Conservation (phyloP, 2,113 vertebrate species). For the Eurypyga helias region DNA sequence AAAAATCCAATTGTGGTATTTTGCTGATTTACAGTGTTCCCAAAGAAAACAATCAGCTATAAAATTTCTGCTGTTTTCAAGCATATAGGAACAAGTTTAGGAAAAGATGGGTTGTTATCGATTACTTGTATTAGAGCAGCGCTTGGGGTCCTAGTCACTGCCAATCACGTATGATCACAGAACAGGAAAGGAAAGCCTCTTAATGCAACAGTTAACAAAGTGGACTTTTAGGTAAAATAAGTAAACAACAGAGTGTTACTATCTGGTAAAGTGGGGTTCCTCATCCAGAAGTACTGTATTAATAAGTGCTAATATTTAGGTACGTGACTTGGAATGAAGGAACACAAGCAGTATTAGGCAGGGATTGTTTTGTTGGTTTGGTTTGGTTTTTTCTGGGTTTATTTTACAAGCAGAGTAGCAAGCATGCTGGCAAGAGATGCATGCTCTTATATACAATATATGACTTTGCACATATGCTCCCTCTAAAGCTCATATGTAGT, state of each 20-base stretch:
- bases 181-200: neutral
- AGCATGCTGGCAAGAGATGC: constrained; percentile 84
- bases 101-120: neutral
- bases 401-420: constrained; percentile 71
- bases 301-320: constrained; percentile 8
- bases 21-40: constrained; percentile 1
- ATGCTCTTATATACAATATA: constrained; percentile 71
- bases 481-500: constrained; percentile 47
- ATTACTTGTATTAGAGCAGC: neutral
- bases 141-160: neutral
- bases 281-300: constrained; percentile 11
- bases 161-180: neutral
- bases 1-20: constrained; percentile 16
- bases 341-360: constrained; percentile 69
- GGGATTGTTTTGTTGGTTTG: neutral
- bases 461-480: constrained; percentile 53
- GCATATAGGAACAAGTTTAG: neutral
- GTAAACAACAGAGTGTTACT: neutral
- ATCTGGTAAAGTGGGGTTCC: neutral
- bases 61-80: neutral
- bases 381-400: neutral
- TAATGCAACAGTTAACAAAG: neutral
- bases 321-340: constrained; percentile 2
- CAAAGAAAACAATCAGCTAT: neutral
- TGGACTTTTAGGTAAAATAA: neutral